Evolutionary conservation across 2,797 vertebrate species (phyloP).

Genomic region (Carduelis carduelis): DNA sequence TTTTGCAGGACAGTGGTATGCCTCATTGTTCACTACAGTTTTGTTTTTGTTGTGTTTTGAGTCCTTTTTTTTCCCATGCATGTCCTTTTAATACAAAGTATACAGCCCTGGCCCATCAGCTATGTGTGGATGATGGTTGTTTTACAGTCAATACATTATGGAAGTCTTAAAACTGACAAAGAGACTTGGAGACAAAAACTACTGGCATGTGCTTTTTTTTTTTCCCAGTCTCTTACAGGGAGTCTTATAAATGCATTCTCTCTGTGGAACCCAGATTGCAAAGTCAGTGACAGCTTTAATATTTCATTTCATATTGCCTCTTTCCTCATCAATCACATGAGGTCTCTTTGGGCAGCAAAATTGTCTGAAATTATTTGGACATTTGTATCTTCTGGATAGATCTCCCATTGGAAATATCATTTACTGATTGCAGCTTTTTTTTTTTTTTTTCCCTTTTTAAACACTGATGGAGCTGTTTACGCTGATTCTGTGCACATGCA

Average conservation of each 20-base stretch:
- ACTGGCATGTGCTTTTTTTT: not conserved
- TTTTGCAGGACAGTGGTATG: not conserved
- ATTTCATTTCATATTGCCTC: not conserved
- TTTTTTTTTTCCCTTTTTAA: not conserved
- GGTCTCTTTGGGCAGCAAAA: not conserved
- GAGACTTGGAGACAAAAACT: not conserved
- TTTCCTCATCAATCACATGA: not conserved
- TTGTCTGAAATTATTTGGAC: not conserved
- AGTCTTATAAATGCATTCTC: not conserved
- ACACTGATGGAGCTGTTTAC: not conserved
- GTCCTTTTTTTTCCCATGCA: fast-evolving
- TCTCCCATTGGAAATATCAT: not conserved
- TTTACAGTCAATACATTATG: not conserved
- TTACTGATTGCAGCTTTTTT: not conserved
- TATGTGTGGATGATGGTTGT: not conserved
- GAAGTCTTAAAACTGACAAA: not conserved
- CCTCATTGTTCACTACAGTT: not conserved
- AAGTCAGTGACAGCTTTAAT: not conserved
- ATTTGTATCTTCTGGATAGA: not conserved
- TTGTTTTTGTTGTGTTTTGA: not conserved
- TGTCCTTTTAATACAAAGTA: not conserved
- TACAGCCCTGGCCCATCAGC: not conserved
- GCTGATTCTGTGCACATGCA: not conserved
- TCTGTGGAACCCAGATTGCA: not conserved
- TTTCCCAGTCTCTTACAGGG: not conserved